These are phyloP conservation scores for Bombus ignitus DNA, from an alignment of 1,140 invertebrate genomes.

Conservation along the genomic window DNA sequence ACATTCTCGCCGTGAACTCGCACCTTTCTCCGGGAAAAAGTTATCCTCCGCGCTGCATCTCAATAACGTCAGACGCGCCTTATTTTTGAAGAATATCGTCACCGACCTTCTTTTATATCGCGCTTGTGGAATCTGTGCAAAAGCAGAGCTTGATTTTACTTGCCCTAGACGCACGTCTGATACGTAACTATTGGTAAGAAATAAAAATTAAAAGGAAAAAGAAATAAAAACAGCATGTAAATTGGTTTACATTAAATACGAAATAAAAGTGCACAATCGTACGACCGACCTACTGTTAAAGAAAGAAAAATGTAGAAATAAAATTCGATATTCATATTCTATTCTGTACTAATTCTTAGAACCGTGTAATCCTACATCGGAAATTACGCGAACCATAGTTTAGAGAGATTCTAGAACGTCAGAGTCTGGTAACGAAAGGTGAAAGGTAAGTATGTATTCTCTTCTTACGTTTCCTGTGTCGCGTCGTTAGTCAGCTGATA, in stretches of 20 bases:
- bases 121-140: not conserved
- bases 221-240: not conserved
- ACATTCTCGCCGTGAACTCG: constrained; percentile 60
- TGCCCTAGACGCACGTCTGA: not conserved
- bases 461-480: constrained; percentile 53
- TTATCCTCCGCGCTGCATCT: constrained; percentile 52
- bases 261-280: not conserved
- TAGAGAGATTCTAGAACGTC: not conserved
- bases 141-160: not conserved
- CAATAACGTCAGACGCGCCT: constrained; percentile 30
- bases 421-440: constrained; percentile 16
- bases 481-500: constrained; percentile 68
- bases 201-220: no score
- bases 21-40: constrained; percentile 47
- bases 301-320: not conserved
- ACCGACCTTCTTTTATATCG: not conserved
- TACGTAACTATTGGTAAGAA: not conserved
- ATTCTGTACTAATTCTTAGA: not conserved
- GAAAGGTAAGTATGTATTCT: constrained; percentile 40
- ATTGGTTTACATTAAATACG: no score
- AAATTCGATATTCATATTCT: not conserved
- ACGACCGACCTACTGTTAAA: rapidly evolving
- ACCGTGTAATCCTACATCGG: not conserved
- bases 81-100: constrained; percentile 52
- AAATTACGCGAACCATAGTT: constrained; percentile 44